Percentiles rank a stretch among this genome's conserved stretches.
Conservation (phyloP, 2,113 vertebrate genomes). For the Aldabrachelys gigantea region DNA sequence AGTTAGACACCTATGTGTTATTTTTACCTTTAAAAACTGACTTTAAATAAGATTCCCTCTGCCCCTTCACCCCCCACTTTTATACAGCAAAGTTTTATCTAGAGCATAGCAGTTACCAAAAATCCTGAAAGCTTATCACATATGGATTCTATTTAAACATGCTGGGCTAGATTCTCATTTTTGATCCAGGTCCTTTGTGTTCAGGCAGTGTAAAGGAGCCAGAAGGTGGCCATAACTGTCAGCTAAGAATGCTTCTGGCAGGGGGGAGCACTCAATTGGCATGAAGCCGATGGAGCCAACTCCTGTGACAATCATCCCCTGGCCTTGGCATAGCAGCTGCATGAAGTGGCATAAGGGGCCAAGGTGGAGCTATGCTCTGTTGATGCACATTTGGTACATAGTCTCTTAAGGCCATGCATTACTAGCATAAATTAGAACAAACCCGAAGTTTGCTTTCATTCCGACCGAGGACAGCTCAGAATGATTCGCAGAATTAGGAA, state of each 20-base stretch:
- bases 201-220: neutral
- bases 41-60: neutral
- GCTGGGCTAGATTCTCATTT: fast-evolving
- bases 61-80: neutral
- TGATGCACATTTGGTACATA: neutral
- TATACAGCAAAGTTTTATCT: neutral
- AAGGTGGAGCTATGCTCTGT: neutral
- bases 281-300: neutral
- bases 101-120: neutral
- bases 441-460: neutral
- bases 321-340: neutral
- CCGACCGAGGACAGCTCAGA: neutral
- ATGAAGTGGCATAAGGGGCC: neutral
- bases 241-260: neutral
- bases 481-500: neutral
- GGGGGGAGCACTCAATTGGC: neutral
- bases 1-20: neutral
- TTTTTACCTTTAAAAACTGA: neutral
- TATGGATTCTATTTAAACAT: neutral
- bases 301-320: neutral
- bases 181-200: fast-evolving
- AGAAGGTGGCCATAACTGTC: neutral
- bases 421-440: neutral
- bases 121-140: neutral
- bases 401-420: neutral